Evolutionary conservation across 2,113 vertebrate genomes (phyloP).

Genomic region (Silurus glanis): DNA sequence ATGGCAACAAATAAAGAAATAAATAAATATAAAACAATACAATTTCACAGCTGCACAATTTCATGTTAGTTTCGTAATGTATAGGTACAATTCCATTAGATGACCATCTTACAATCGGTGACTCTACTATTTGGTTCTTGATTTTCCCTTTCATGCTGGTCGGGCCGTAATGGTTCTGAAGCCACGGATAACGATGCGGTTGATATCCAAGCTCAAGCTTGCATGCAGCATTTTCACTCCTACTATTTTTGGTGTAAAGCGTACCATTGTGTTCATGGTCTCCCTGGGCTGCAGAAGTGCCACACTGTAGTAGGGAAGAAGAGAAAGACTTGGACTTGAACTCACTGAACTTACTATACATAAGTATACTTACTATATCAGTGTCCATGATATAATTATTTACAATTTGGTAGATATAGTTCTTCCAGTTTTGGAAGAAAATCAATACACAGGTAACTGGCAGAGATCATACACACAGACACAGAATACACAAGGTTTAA

Average conservation of each 20-base stretch:
- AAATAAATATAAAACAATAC: background rate
- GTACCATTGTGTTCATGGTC: background rate
- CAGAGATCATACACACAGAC: background rate
- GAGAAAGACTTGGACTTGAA: background rate
- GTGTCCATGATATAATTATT: background rate
- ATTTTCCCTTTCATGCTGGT: background rate
- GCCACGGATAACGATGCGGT: constrained; percentile 22
- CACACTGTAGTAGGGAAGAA: constrained; percentile 3
- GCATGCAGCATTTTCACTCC: constrained; percentile 49
- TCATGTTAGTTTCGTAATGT: background rate
- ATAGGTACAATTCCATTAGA: background rate
- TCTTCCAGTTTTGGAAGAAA: background rate
- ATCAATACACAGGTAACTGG: background rate
- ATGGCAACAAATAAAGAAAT: background rate
- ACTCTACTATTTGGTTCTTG: background rate
- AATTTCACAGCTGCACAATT: background rate
- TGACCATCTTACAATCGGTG: background rate
- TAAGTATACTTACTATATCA: background rate
- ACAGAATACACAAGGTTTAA: background rate
- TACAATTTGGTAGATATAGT: background rate
- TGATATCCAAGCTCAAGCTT: constrained; percentile 19
- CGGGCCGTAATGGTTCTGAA: constrained; percentile 40
- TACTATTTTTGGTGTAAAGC: constrained; percentile 39
- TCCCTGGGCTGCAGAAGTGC: constrained; percentile 24
- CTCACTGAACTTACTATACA: background rate